phyloP scores from a whole-genome alignment of 2,797 vertebrate species.

The Novumbra hubbsi region DNA sequence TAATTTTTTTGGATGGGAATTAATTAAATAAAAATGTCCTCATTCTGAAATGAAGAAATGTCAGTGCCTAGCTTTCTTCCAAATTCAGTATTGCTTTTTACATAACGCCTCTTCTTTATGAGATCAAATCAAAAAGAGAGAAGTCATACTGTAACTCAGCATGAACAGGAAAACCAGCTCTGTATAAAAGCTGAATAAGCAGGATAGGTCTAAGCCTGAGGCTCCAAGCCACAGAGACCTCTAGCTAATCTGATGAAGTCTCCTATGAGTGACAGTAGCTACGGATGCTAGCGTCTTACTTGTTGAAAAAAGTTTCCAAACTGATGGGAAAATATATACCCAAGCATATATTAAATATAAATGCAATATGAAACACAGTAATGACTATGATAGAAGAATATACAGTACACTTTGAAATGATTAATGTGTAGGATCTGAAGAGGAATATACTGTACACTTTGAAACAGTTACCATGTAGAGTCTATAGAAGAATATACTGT shows the following conservation, averaged over 20 bases:
- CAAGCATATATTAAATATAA: background rate
- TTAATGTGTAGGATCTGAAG: background rate
- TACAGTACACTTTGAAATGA: background rate
- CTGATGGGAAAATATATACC: background rate
- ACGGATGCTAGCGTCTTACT: background rate
- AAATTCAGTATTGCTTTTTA: background rate
- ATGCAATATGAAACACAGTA: background rate
- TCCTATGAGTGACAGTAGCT: background rate
- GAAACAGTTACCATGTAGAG: background rate
- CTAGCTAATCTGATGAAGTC: background rate
- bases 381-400: background rate
- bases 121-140: background rate
- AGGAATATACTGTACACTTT: background rate
- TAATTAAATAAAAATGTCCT: background rate
- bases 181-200: background rate
- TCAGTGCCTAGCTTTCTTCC: background rate
- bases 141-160: background rate
- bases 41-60: background rate
- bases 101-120: background rate
- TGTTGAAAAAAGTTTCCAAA: background rate
- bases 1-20: background rate
- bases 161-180: background rate
- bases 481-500: background rate
- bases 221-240: background rate
- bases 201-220: background rate